A percentile compares a stretch with the other conserved stretches of the same genome.
Evolutionary conservation across 2,797 vertebrate genomes (phyloP).

Genomic region (Gallinago nigripennis): DNA sequence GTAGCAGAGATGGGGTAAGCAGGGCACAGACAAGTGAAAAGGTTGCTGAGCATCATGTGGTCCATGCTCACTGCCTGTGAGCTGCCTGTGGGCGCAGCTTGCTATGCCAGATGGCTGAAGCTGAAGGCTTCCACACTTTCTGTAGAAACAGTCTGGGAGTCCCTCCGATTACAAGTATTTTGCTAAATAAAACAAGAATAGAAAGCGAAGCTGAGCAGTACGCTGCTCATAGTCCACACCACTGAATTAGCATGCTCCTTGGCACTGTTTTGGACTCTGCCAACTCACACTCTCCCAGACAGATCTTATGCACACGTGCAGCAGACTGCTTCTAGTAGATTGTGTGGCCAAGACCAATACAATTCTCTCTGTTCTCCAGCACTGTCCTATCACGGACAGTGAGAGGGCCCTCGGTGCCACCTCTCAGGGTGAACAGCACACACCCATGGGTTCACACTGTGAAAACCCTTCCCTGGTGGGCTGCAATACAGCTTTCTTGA

Average conservation of each 20-base stretch:
- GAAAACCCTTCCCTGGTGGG: background rate
- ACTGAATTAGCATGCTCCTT: background rate
- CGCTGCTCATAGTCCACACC: background rate
- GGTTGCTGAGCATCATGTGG: background rate
- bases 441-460: background rate
- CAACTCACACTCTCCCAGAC: background rate
- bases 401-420: background rate
- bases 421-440: background rate
- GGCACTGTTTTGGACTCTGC: background rate
- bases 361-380: background rate
- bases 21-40: background rate
- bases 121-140: background rate
- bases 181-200: background rate
- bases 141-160: background rate
- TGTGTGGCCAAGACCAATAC: background rate
- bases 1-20: background rate
- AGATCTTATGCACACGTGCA: fast-evolving
- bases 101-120: background rate
- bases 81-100: background rate
- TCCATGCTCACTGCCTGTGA: background rate
- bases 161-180: background rate
- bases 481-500: background rate
- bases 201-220: background rate
- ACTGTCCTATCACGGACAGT: background rate
- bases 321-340: background rate